A percentile compares a stretch with the other conserved stretches of the same genome.
These are phyloP conservation scores for Crotalus tigris DNA, from an alignment of 2,113 vertebrate genomes.

Conservation along the genomic window DNA sequence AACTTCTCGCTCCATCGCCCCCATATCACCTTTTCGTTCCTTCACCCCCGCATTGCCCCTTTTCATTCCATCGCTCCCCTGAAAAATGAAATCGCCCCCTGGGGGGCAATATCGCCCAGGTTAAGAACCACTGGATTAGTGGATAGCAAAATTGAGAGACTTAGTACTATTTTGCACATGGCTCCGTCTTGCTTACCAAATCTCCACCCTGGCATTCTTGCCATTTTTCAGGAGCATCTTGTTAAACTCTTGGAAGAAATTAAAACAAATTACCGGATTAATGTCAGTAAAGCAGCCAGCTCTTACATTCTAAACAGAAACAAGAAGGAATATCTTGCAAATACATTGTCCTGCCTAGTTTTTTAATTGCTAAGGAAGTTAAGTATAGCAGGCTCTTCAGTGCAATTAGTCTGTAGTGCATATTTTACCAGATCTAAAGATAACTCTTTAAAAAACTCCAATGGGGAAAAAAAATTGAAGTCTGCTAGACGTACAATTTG, in stretches of 20 bases:
- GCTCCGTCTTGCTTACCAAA: background rate
- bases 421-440: background rate
- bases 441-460: background rate
- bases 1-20: too few relatives aligned
- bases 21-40: too few relatives aligned
- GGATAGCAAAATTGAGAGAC: background rate
- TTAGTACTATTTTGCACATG: background rate
- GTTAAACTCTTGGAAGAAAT: background rate
- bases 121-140: background rate
- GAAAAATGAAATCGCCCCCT: too few relatives aligned
- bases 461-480: fast-evolving
- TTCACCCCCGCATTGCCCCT: too few relatives aligned
- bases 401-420: background rate
- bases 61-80: too few relatives aligned
- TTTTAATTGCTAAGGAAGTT: background rate
- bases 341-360: background rate
- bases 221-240: background rate
- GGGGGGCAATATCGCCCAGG: too few relatives aligned
- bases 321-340: background rate
- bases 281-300: background rate
- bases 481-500: background rate
- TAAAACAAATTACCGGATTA: background rate
- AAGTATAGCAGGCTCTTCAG: fast-evolving
- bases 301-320: background rate
- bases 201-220: background rate